A percentile compares a stretch with the other conserved stretches of the same genome.
Evolutionary conservation across 1,140 invertebrate genomes (phyloP).

Genomic region (Drosophila subobscura): DNA sequence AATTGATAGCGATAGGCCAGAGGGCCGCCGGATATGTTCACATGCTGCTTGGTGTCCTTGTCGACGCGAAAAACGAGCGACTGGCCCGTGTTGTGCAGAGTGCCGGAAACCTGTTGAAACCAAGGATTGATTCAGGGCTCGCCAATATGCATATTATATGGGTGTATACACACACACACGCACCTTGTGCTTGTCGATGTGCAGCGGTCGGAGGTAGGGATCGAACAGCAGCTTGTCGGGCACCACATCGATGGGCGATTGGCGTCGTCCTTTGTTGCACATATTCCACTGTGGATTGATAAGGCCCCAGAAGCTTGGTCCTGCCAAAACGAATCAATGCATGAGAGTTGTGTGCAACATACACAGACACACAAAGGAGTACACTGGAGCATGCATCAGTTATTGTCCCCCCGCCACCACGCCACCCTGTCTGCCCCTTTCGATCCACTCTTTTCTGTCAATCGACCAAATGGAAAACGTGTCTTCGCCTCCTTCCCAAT

Average conservation of each 20-base stretch:
- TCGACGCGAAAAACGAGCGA: slow-evolving; percentile 95
- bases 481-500: slow-evolving; percentile 52
- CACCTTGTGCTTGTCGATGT: slow-evolving; percentile 96
- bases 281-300: slow-evolving; percentile 98
- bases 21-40: slow-evolving; percentile 97
- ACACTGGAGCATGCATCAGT: slow-evolving; percentile 23
- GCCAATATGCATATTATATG: background rate
- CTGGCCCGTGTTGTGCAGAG: slow-evolving; percentile 94
- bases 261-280: slow-evolving; percentile 95
- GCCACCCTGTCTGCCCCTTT: background rate
- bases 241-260: slow-evolving; percentile 98
- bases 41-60: slow-evolving; percentile 91
- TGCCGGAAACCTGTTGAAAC: slow-evolving; percentile 90
- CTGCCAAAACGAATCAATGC: slow-evolving; percentile 85
- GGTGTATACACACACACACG: slow-evolving; percentile 84
- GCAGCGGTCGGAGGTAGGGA: slow-evolving; percentile 93
- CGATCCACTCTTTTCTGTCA: slow-evolving; percentile 44
- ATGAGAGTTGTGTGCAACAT: slow-evolving; percentile 1
- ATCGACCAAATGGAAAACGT: slow-evolving; percentile 69
- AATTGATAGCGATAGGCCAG: slow-evolving; percentile 97
- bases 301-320: slow-evolving; percentile 97
- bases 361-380: slow-evolving; percentile 6
- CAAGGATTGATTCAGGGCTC: background rate
- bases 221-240: slow-evolving; percentile 96
- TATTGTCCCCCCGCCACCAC: slow-evolving; percentile 11